Conservation (phyloP, 2,888 invertebrate genomes). For the Hyppa rectilinea region DNA sequence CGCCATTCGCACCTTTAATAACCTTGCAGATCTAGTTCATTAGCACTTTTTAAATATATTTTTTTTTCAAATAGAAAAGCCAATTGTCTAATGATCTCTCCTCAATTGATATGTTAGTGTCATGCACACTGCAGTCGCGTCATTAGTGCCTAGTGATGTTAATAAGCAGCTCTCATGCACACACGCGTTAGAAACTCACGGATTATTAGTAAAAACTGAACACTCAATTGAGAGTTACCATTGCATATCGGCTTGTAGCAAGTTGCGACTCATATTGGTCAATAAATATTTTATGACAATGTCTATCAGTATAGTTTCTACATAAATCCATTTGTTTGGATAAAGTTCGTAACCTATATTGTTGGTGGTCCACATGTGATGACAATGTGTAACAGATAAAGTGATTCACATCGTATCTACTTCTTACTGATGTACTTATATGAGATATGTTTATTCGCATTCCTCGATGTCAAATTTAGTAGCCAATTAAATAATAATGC, state of each 20-base stretch:
- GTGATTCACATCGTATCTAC: slow-evolving; percentile 45
- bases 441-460: slow-evolving; percentile 26
- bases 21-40: slow-evolving; percentile 46
- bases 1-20: slow-evolving; percentile 14
- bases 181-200: slow-evolving; percentile 52
- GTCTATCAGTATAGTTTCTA: slow-evolving; percentile 42
- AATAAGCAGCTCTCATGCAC: slow-evolving; percentile 63
- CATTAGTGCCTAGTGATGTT: slow-evolving; percentile 67
- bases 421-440: slow-evolving; percentile 42
- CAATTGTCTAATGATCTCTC: slow-evolving; percentile 31
- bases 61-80: slow-evolving; percentile 1
- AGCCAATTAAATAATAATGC: slow-evolving; percentile 30
- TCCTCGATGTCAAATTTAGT: slow-evolving; percentile 27
- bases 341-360: slow-evolving; percentile 56
- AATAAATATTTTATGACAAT: slow-evolving; percentile 45
- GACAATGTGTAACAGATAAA: slow-evolving; percentile 56
- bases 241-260: slow-evolving; percentile 11
- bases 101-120: slow-evolving; percentile 61
- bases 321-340: slow-evolving; percentile 46
- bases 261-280: slow-evolving; percentile 12
- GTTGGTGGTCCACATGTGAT: slow-evolving; percentile 58
- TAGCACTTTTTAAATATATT: slow-evolving; percentile 11
- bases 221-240: slow-evolving; percentile 46
- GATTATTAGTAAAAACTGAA: slow-evolving; percentile 44
- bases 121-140: slow-evolving; percentile 67